These are phyloP conservation scores for Meriones psammophilus DNA, from an alignment of 2,797 vertebrate genomes.

Conservation along the genomic window DNA sequence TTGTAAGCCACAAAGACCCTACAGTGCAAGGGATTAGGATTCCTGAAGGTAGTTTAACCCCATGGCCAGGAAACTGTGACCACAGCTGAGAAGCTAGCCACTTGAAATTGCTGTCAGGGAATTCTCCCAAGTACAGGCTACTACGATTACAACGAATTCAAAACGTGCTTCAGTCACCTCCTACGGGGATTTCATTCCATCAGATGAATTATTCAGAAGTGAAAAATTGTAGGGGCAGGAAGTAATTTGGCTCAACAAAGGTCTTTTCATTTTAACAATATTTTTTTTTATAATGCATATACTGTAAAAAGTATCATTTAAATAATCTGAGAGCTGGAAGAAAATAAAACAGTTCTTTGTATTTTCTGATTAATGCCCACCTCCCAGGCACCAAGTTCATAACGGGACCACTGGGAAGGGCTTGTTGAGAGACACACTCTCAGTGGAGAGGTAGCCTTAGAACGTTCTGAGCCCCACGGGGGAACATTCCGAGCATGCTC, in stretches of 20 bases:
- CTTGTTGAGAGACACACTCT: background rate
- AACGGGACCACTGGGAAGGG: background rate
- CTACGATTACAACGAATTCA: slow-evolving; percentile 63
- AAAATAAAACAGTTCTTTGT: slow-evolving; percentile 15
- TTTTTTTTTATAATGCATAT: background rate
- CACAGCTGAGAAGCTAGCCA: background rate
- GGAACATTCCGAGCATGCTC: background rate
- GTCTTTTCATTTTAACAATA: slow-evolving; percentile 63
- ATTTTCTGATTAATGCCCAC: slow-evolving; percentile 34
- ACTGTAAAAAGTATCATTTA: background rate
- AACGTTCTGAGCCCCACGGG: too few relatives aligned
- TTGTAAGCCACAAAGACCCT: slow-evolving; percentile 2
- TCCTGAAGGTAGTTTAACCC: slow-evolving; percentile 42
- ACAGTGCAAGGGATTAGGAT: background rate
- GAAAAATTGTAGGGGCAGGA: slow-evolving; percentile 31
- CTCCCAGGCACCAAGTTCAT: background rate
- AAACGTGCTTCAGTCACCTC: slow-evolving; percentile 58
- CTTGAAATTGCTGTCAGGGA: slow-evolving; percentile 46
- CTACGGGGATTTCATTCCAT: slow-evolving; percentile 51
- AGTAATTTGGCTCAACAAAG: slow-evolving; percentile 33
- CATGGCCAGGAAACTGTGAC: background rate
- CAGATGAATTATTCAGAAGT: slow-evolving; percentile 57
- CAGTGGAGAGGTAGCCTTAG: too few relatives aligned
- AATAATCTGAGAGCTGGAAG: slow-evolving; percentile 38
- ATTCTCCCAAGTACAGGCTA: slow-evolving; percentile 50